These are phyloP conservation scores for Eulacestoma nigropectus DNA, from an alignment of 2,113 vertebrate genomes.

Conservation along the genomic window DNA sequence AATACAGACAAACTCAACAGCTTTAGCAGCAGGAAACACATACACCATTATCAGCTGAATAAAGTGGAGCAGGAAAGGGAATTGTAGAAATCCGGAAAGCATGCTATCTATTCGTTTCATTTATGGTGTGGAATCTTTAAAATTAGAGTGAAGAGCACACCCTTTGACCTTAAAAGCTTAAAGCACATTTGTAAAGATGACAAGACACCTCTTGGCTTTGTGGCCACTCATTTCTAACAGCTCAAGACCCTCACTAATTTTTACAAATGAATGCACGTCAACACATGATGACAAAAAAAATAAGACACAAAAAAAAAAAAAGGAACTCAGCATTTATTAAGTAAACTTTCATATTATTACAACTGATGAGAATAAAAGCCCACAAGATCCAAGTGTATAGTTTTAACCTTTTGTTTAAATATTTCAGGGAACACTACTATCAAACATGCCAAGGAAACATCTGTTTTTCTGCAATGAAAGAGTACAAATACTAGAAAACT, in stretches of 20 bases:
- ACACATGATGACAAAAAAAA: not conserved
- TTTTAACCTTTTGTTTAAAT: not conserved
- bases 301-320: not conserved
- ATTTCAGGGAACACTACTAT: not conserved
- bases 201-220: not conserved
- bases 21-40: not conserved
- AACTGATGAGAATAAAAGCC: not conserved
- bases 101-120: not conserved
- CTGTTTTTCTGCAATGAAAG: not conserved
- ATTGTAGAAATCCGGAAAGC: not conserved
- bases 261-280: not conserved
- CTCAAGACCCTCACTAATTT: not conserved
- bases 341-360: not conserved
- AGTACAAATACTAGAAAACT: not conserved
- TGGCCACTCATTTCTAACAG: not conserved
- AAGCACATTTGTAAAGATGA: not conserved
- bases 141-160: not conserved
- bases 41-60: not conserved
- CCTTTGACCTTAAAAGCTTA: not conserved
- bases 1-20: not conserved
- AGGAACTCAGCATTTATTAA: not conserved
- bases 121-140: not conserved
- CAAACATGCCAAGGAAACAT: not conserved
- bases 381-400: not conserved
- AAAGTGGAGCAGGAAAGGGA: not conserved